Percentiles rank a stretch among this genome's conserved stretches.
These are phyloP conservation scores for Lacerta bilineata DNA, from an alignment of 2,797 vertebrate genomes.

Conservation along the genomic window DNA sequence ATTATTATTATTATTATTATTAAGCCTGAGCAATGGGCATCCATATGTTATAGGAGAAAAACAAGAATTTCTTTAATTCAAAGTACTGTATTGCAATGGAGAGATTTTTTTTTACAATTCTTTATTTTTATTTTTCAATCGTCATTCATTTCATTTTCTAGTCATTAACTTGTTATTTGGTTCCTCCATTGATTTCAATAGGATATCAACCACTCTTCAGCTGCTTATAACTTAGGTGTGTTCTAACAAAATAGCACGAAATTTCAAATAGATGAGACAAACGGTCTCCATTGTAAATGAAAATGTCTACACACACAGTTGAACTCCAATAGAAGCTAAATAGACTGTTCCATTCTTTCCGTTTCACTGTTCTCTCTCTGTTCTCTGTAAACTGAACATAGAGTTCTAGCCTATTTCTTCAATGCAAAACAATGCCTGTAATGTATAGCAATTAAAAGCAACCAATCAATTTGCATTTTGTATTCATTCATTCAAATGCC, in stretches of 20 bases:
- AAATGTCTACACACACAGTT: not conserved
- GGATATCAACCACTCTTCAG: not conserved
- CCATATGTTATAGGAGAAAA: not conserved
- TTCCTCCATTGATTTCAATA: not conserved
- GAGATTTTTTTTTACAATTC: not conserved
- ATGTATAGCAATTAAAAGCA: not conserved
- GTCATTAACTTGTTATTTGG: not conserved
- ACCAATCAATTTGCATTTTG: not conserved
- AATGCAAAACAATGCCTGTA: not conserved
- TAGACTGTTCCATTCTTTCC: not conserved
- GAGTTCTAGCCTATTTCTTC: not conserved
- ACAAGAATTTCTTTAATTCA: not conserved
- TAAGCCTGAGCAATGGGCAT: not conserved
- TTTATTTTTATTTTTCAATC: not conserved
- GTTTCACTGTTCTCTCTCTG: not conserved
- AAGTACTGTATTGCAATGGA: not conserved
- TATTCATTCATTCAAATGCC: constrained; percentile 1
- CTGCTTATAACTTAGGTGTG: not conserved
- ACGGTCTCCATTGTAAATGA: not conserved
- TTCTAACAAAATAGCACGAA: not conserved
- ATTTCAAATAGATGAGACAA: not conserved
- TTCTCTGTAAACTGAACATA: not conserved
- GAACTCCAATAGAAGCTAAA: not conserved
- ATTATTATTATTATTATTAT: too few species aligned
- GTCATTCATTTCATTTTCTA: not conserved